phyloP scores from a whole-genome alignment of 2,888 invertebrate species.

The Eueremaeus valkanovi region DNA sequence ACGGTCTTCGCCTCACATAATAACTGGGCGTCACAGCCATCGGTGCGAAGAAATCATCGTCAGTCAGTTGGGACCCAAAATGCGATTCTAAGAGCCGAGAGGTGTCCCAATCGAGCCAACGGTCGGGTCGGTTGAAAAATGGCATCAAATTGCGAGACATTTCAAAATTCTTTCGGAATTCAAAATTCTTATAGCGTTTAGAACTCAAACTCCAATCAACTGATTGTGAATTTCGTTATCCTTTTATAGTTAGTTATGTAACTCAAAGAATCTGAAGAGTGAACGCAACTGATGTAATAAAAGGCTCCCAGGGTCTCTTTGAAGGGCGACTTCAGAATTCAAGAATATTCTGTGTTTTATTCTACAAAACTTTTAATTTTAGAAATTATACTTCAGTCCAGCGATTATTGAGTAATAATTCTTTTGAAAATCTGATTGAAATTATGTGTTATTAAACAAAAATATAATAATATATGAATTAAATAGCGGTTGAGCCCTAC shows the following conservation, averaged over 20 bases:
- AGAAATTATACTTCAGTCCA: too few species aligned
- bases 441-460: too few species aligned
- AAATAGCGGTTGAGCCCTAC: too few species aligned
- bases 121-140: conserved; percentile 32
- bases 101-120: conserved; percentile 33
- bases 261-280: not conserved
- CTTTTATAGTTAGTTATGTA: conserved; percentile 31
- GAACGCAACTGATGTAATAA: not conserved
- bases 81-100: conserved; percentile 37
- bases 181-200: not conserved
- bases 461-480: too few species aligned
- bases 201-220: not conserved
- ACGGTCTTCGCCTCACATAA: conserved; percentile 38
- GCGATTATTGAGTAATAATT: too few species aligned
- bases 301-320: not conserved
- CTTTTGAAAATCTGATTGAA: too few species aligned
- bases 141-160: conserved; percentile 29
- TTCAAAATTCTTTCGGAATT: too few species aligned
- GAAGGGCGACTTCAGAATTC: not conserved
- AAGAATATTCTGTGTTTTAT: not conserved
- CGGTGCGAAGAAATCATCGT: conserved; percentile 39
- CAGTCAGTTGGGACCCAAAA: conserved; percentile 35
- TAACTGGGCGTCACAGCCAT: conserved; percentile 32
- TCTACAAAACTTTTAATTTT: too few species aligned
- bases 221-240: not conserved